Evolutionary conservation across 2,797 vertebrate species (phyloP).

Genomic region (Austrolebias charrua): DNA sequence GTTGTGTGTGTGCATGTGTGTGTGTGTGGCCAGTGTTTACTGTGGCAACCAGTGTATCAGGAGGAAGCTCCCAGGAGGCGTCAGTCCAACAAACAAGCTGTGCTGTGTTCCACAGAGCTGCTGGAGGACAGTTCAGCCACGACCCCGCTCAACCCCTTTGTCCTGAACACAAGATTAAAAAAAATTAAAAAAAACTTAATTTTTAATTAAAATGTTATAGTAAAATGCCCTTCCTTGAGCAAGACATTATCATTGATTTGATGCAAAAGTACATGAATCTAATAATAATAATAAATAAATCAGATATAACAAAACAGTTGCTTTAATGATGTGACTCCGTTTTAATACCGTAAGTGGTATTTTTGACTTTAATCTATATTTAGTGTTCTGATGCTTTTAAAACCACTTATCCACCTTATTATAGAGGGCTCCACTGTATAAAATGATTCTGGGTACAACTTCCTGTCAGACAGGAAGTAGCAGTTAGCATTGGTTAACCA

Average conservation of each 20-base stretch:
- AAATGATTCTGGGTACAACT: too few relatives aligned
- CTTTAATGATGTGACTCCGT: too few relatives aligned
- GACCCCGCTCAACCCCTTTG: conserved; percentile 31
- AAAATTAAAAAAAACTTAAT: neutral
- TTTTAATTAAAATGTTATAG: conserved; percentile 3
- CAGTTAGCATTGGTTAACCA: too few relatives aligned
- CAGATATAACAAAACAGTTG: neutral
- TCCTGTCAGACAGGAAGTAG: too few relatives aligned
- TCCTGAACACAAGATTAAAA: conserved; percentile 4
- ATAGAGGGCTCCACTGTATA: too few relatives aligned
- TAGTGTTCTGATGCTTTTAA: neutral
- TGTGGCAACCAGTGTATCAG: conserved; percentile 41
- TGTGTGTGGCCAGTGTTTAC: conserved; percentile 44
- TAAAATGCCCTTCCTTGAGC: conserved; percentile 7
- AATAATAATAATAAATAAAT: neutral
- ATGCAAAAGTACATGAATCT: neutral
- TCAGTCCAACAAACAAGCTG: conserved; percentile 43
- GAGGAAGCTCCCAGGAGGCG: conserved; percentile 38
- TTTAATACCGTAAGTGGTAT: too few relatives aligned
- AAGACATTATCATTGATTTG: neutral
- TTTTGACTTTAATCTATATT: neutral
- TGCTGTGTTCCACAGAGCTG: conserved; percentile 35
- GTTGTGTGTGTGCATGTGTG: conserved; percentile 1
- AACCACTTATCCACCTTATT: neutral
- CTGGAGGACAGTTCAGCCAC: conserved; percentile 22